Conservation (phyloP, 2,113 vertebrate genomes). For the Opisthocomus hoazin region DNA sequence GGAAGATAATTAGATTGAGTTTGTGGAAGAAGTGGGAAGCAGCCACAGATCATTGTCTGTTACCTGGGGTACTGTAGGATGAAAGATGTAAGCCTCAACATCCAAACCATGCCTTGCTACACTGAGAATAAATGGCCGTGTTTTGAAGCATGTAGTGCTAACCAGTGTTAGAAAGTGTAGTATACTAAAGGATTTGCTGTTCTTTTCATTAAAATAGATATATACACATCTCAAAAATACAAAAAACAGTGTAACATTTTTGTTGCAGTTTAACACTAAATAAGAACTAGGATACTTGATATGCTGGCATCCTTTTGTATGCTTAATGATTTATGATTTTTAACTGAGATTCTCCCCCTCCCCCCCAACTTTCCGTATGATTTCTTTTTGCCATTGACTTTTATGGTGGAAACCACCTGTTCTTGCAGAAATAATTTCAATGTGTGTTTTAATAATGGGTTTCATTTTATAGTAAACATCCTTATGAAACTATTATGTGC, state of each 20-base stretch:
- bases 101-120: neutral
- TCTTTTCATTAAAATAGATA: neutral
- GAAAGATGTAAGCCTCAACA: neutral
- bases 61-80: neutral
- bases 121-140: neutral
- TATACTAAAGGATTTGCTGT: neutral
- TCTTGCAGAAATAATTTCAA: neutral
- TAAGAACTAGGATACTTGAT: neutral
- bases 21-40: neutral
- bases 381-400: neutral
- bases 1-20: neutral
- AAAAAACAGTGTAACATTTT: neutral
- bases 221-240: neutral
- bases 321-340: neutral
- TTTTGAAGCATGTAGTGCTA: neutral
- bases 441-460: neutral
- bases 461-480: neutral
- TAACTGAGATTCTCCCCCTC: too few species aligned
- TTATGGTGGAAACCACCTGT: neutral
- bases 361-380: neutral
- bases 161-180: neutral
- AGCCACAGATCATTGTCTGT: neutral
- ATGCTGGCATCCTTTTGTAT: neutral
- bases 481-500: neutral
- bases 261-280: neutral